These are phyloP conservation scores for Netelia melanura DNA, from an alignment of 2,888 invertebrate species.

Conservation along the genomic window DNA sequence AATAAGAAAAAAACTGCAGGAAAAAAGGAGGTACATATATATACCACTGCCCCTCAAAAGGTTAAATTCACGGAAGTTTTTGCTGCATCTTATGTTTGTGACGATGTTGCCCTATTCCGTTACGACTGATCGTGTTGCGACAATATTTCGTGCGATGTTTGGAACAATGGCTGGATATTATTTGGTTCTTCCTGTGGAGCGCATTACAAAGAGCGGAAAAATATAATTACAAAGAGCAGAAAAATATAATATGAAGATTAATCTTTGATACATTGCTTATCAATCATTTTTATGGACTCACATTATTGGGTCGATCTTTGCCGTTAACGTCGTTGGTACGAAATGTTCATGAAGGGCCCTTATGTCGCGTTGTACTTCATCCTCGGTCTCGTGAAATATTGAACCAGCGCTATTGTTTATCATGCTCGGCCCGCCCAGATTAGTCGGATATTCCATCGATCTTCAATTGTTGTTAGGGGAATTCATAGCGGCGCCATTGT, in stretches of 20 bases:
- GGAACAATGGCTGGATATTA: too few species aligned
- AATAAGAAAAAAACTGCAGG: too few species aligned
- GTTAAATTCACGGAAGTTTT: too few species aligned
- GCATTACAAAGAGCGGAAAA: too few species aligned
- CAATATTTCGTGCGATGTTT: too few species aligned
- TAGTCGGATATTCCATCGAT: neutral
- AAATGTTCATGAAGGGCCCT: neutral
- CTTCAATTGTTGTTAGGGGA: neutral
- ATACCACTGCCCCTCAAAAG: too few species aligned
- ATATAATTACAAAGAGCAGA: too few species aligned
- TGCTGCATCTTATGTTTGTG: too few species aligned
- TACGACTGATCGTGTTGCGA: too few species aligned
- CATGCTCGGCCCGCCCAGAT: neutral
- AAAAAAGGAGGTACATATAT: too few species aligned
- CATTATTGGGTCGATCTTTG: neutral
- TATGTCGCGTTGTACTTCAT: conserved; percentile 9
- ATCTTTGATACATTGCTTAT: neutral
- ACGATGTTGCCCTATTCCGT: too few species aligned
- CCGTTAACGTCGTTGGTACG: neutral
- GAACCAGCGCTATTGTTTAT: conserved; percentile 10
- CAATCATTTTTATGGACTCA: conserved; percentile 2
- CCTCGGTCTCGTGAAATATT: conserved; percentile 5
- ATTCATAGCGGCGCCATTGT: conserved; percentile 10
- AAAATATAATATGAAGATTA: neutral
- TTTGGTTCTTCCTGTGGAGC: too few species aligned